Conservation (phyloP, 2,113 vertebrate species). For the Ifrita kowaldi region DNA sequence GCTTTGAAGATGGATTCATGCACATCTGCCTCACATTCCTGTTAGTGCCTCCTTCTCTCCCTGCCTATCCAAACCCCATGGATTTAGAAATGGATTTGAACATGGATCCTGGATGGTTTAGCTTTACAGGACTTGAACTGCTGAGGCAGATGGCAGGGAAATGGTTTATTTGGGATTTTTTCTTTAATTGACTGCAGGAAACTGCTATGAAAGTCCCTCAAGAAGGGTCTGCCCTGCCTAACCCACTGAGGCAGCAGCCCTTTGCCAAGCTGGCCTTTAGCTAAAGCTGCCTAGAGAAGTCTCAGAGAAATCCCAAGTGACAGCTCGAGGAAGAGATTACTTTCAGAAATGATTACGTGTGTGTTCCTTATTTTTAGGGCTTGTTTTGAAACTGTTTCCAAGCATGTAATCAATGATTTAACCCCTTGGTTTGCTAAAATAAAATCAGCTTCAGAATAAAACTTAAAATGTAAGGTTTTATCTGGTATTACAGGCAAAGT, state of each 20-base stretch:
- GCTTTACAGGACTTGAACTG: neutral
- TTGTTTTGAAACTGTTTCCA: slow-evolving; percentile 11
- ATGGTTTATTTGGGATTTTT: neutral
- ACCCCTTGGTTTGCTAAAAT: neutral
- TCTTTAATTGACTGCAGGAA: neutral
- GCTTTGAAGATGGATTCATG: neutral
- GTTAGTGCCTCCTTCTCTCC: neutral
- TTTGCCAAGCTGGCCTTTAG: neutral
- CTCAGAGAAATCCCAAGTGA: slow-evolving; percentile 33
- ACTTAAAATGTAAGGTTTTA: neutral
- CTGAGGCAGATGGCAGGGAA: neutral
- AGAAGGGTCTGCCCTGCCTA: neutral
- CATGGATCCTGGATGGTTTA: neutral
- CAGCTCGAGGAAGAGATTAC: slow-evolving; percentile 34
- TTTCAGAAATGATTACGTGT: slow-evolving; percentile 21
- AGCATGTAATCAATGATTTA: neutral
- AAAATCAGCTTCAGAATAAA: neutral
- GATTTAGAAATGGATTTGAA: neutral
- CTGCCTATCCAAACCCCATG: neutral
- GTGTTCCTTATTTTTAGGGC: slow-evolving; percentile 8
- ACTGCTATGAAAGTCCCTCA: neutral
- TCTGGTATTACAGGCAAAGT: neutral
- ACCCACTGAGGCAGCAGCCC: neutral
- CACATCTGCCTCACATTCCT: neutral
- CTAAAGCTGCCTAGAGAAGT: slow-evolving; percentile 30